phyloP scores from a whole-genome alignment of 2,888 invertebrate species.

The Eudemis profundana region DNA sequence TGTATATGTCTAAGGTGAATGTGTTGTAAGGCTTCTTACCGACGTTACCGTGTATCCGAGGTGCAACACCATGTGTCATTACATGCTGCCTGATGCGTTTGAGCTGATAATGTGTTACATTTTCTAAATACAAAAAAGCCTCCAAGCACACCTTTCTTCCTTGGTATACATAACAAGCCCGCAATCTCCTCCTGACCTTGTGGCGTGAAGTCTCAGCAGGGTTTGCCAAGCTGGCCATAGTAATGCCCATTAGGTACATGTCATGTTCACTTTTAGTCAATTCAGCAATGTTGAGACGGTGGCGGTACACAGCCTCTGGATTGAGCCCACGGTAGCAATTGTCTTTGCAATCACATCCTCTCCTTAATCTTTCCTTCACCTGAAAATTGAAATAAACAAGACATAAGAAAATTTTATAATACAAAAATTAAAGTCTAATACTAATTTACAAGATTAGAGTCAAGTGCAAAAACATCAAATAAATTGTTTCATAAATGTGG shows the following conservation, averaged over 20 bases:
- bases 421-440: too few species aligned
- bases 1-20: slow-evolving; percentile 91
- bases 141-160: slow-evolving; percentile 91
- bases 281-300: slow-evolving; percentile 91
- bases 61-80: slow-evolving; percentile 91
- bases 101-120: slow-evolving; percentile 91
- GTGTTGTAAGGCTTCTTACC: slow-evolving; percentile 93
- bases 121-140: slow-evolving; percentile 91
- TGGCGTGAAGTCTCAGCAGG: slow-evolving; percentile 89
- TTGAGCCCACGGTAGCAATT: slow-evolving; percentile 91
- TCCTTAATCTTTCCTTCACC: slow-evolving; percentile 88
- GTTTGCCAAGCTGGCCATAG: slow-evolving; percentile 92
- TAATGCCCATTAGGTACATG: slow-evolving; percentile 94
- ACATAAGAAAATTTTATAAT: neutral
- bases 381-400: slow-evolving; percentile 66
- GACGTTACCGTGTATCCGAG: slow-evolving; percentile 91
- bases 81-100: slow-evolving; percentile 92
- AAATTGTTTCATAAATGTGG: too few species aligned
- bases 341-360: slow-evolving; percentile 92
- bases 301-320: slow-evolving; percentile 90
- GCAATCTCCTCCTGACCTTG: slow-evolving; percentile 89
- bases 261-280: slow-evolving; percentile 92
- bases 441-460: too few species aligned
- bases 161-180: slow-evolving; percentile 92
- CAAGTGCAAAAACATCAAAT: too few species aligned